Evolutionary conservation across 2,797 vertebrate species (phyloP).

Genomic region (Melopsittacus undulatus): DNA sequence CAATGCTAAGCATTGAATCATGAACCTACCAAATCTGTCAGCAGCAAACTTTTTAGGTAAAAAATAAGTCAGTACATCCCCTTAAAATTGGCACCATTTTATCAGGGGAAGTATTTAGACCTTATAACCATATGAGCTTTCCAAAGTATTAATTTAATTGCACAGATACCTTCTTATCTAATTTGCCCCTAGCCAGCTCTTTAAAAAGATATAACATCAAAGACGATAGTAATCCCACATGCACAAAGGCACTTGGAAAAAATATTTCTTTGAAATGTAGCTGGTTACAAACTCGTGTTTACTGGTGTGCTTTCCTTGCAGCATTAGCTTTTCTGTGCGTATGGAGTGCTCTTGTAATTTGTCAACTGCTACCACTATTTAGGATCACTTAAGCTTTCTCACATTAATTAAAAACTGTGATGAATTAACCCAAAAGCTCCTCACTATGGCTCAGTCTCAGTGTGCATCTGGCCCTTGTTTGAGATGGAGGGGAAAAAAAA

Average conservation of each 20-base stretch:
- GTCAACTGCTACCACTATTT: neutral
- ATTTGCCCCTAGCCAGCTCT: constrained; percentile 34
- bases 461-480: constrained; percentile 35
- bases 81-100: constrained; percentile 40
- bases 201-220: constrained; percentile 56
- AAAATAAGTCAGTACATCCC: neutral
- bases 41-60: neutral
- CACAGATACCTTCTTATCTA: constrained; percentile 39
- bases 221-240: neutral
- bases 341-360: neutral
- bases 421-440: constrained; percentile 4
- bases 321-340: constrained; percentile 13
- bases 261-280: constrained; percentile 33
- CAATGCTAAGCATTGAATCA: neutral
- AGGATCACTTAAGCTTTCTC: constrained; percentile 34
- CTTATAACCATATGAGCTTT: neutral
- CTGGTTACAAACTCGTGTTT: neutral
- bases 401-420: constrained; percentile 38
- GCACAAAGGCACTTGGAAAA: constrained; percentile 22
- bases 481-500: neutral
- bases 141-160: constrained; percentile 49
- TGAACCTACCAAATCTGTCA: neutral
- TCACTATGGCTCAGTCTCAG: neutral
- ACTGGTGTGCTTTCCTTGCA: neutral
- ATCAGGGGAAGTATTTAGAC: neutral